A percentile compares a stretch with the other conserved stretches of the same genome.
Evolutionary conservation across 2,797 vertebrate genomes (phyloP).

Genomic region (Oreortyx pictus): DNA sequence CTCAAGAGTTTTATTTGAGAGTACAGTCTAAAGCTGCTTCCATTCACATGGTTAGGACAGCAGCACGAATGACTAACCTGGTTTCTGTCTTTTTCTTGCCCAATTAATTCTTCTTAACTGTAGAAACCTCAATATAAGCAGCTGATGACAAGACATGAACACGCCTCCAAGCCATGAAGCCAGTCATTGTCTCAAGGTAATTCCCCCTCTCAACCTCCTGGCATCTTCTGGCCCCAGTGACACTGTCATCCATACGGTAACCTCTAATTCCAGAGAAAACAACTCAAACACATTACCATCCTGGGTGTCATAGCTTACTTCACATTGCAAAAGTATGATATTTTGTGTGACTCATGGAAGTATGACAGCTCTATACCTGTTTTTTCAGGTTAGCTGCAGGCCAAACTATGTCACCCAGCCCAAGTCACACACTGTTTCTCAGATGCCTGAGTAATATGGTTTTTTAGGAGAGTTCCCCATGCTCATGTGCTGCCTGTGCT

Average conservation of each 20-base stretch:
- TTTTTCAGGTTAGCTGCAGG: background rate
- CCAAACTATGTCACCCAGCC: background rate
- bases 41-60: background rate
- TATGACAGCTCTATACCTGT: background rate
- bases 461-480: background rate
- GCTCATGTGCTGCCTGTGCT: background rate
- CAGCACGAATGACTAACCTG: background rate
- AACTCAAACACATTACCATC: background rate
- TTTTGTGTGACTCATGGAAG: background rate
- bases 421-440: background rate
- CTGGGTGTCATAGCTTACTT: background rate
- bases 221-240: background rate
- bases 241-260: rapidly evolving
- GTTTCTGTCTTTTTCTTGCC: background rate
- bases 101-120: background rate
- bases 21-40: background rate
- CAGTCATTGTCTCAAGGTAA: background rate
- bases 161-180: rapidly evolving
- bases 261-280: background rate
- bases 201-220: rapidly evolving
- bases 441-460: background rate
- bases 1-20: background rate
- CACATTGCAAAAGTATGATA: background rate
- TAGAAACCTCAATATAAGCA: background rate
- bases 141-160: background rate